These are phyloP conservation scores for Brachyptera putata DNA, from an alignment of 2,888 invertebrate genomes.

Conservation along the genomic window DNA sequence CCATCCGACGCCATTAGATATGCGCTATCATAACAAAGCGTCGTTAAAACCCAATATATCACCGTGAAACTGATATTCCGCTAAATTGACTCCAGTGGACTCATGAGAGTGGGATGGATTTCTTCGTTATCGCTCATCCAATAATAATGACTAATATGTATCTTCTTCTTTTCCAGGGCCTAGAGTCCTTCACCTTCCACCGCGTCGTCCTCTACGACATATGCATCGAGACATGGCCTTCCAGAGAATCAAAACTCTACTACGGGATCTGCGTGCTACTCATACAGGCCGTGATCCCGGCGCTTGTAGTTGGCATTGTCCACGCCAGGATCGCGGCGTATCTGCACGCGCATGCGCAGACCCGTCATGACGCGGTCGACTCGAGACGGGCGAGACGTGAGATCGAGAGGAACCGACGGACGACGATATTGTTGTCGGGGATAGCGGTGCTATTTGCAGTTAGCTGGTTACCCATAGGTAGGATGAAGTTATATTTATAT, in stretches of 20 bases:
- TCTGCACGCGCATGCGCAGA: conserved; percentile 32
- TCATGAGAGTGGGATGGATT: too few relatives aligned
- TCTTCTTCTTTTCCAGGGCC: conserved; percentile 35
- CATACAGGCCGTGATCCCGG: conserved; percentile 35
- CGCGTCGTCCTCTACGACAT: conserved; percentile 42
- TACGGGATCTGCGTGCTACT: conserved; percentile 33
- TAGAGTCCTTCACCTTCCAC: conserved; percentile 38
- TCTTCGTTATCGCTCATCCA: too few relatives aligned
- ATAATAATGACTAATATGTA: too few relatives aligned
- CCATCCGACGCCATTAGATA: too few relatives aligned
- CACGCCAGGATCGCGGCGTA: conserved; percentile 36
- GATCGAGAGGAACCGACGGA: conserved; percentile 38
- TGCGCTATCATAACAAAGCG: too few relatives aligned
- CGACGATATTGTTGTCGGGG: conserved; percentile 45
- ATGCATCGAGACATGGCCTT: conserved; percentile 44
- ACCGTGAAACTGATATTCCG: too few relatives aligned
- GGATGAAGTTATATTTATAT: conserved; percentile 12
- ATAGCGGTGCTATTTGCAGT: conserved; percentile 49
- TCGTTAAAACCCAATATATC: too few relatives aligned
- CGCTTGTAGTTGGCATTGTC: conserved; percentile 33
- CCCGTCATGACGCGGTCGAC: conserved; percentile 20
- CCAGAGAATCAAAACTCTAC: conserved; percentile 33
- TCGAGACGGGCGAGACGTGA: conserved; percentile 34
- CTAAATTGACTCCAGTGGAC: too few relatives aligned
- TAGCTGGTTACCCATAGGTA: conserved; percentile 54